Percentiles rank a stretch among this genome's conserved stretches.
Evolutionary conservation across 2,888 invertebrate genomes (phyloP).

Genomic region (Pemphredon lugubris): DNA sequence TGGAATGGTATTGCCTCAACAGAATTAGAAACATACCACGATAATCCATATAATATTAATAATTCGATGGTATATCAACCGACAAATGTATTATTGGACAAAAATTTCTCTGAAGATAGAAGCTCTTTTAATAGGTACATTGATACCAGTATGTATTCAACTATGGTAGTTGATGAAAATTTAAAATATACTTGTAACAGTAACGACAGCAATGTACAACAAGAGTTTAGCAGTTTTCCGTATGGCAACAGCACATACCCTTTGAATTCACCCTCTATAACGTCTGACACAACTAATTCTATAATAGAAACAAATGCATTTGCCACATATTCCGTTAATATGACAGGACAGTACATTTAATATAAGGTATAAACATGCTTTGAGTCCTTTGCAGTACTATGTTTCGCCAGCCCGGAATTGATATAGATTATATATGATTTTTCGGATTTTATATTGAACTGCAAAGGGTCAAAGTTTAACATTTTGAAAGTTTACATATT

Average conservation of each 20-base stretch:
- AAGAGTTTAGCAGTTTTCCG: background rate
- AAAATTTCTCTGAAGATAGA: background rate
- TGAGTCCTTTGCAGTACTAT: too few relatives aligned
- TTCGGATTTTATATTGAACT: too few relatives aligned
- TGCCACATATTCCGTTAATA: background rate
- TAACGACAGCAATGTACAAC: background rate
- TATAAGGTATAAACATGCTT: too few relatives aligned
- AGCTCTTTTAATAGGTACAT: background rate
- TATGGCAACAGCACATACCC: background rate
- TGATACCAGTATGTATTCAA: constrained; percentile 2
- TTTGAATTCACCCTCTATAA: background rate
- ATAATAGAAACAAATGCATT: background rate
- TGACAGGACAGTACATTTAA: constrained; percentile 11
- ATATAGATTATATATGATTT: too few relatives aligned
- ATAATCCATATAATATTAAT: background rate
- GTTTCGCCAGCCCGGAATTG: too few relatives aligned
- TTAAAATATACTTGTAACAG: background rate
- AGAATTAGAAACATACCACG: background rate
- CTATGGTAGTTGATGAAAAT: background rate
- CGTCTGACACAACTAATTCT: too few relatives aligned
- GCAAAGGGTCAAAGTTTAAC: too few relatives aligned
- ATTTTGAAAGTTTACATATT: constrained; percentile 9
- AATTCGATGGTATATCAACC: constrained; percentile 3
- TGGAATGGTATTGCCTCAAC: constrained; percentile 3
- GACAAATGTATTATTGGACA: background rate